These are phyloP conservation scores for Camptogramma bilineatum DNA, from an alignment of 2,888 invertebrate genomes.

Conservation along the genomic window DNA sequence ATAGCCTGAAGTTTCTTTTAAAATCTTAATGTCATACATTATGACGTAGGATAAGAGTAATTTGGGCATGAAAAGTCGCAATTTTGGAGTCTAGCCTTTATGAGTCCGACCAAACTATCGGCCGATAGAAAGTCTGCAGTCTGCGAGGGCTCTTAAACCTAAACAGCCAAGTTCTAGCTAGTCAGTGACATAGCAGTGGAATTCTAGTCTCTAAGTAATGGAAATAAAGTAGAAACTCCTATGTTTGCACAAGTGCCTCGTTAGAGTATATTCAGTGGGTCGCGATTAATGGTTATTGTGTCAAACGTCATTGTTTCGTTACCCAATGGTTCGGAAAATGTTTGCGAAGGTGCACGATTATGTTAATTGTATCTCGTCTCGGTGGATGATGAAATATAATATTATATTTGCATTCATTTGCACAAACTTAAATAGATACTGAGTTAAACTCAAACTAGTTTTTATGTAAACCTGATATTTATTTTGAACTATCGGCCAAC, in stretches of 20 bases:
- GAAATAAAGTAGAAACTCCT: constrained; percentile 6
- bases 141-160: no score
- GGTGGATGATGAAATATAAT: constrained; percentile 24
- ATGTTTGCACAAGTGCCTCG: constrained; percentile 60
- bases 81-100: no score
- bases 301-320: constrained; percentile 49
- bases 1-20: no score
- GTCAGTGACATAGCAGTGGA: neutral
- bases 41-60: no score
- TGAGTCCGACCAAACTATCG: no score
- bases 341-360: constrained; percentile 35
- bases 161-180: neutral
- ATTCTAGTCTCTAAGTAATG: constrained; percentile 15
- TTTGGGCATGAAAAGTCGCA: no score
- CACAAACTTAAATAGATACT: neutral
- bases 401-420: neutral
- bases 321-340: constrained; percentile 55
- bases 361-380: constrained; percentile 35
- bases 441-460: no score
- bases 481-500: no score
- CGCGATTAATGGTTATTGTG: constrained; percentile 54
- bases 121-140: no score
- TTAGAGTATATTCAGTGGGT: constrained; percentile 62
- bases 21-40: no score
- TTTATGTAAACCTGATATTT: no score